These are phyloP conservation scores for Gila orcuttii DNA, from an alignment of 2,113 vertebrate species.

Conservation along the genomic window DNA sequence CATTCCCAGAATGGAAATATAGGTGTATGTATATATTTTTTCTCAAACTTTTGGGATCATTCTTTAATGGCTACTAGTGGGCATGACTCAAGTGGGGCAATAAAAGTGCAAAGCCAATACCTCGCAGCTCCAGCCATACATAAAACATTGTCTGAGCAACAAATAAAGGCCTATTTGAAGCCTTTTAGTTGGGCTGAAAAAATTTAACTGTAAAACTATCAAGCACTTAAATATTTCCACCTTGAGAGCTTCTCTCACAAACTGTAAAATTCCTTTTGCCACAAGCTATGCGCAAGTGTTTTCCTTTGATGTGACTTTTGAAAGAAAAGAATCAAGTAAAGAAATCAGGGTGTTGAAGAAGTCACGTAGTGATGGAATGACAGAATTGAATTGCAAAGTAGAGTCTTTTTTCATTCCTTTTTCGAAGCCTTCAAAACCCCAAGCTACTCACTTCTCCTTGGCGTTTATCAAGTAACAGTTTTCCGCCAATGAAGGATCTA, in stretches of 20 bases:
- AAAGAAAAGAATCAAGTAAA: constrained; percentile 18
- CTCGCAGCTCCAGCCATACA: constrained; percentile 51
- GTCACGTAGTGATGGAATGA: constrained; percentile 19
- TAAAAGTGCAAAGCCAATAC: constrained; percentile 63
- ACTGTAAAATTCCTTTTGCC: constrained; percentile 52
- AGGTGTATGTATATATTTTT: neutral
- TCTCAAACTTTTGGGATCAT: neutral
- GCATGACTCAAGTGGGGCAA: constrained; percentile 44
- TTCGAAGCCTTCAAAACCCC: neutral
- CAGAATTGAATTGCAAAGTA: constrained; percentile 3
- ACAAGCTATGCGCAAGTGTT: constrained; percentile 2
- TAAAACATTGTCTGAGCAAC: constrained; percentile 64
- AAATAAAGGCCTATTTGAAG: constrained; percentile 53
- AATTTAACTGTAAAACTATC: constrained; percentile 62
- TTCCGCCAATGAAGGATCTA: constrained; percentile 6
- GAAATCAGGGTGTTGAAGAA: constrained; percentile 14
- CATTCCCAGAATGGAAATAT: constrained; percentile 20
- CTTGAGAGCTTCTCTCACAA: constrained; percentile 20
- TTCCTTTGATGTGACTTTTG: neutral
- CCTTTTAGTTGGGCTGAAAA: constrained; percentile 60
- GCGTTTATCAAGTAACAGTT: constrained; percentile 21
- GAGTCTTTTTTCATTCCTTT: neutral
- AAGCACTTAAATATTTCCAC: constrained; percentile 54
- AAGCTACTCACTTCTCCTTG: neutral
- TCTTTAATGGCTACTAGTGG: neutral